phyloP scores from a whole-genome alignment of 2,888 invertebrate genomes.

The Drosophila subquinaria region DNA sequence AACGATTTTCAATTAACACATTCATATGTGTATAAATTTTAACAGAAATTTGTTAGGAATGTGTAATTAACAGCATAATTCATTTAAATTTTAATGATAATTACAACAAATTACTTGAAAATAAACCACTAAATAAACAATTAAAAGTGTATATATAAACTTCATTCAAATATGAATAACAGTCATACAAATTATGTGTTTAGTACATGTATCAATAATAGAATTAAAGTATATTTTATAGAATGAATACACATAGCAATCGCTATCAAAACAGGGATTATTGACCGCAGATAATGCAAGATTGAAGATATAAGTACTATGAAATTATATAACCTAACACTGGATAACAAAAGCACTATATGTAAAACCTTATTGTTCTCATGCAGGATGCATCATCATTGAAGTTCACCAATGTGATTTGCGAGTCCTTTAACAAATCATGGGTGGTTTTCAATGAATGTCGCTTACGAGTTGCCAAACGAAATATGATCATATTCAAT shows the following conservation, averaged over 20 bases:
- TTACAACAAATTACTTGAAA: constrained; percentile 4
- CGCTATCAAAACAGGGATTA: constrained; percentile 11
- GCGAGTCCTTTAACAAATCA: constrained; percentile 14
- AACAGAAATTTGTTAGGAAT: not conserved
- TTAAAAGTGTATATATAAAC: not conserved
- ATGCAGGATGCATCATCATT: constrained; percentile 2
- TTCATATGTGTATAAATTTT: not conserved
- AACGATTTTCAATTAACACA: constrained; percentile 10
- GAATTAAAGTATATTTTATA: too few species aligned
- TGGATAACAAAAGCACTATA: not conserved
- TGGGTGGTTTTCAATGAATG: constrained; percentile 4
- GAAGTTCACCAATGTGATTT: constrained; percentile 14
- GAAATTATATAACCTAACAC: not conserved
- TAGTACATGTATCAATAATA: too few species aligned
- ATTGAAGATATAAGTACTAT: not conserved
- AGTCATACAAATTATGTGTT: too few species aligned
- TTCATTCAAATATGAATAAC: too few species aligned
- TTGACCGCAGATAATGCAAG: constrained; percentile 8
- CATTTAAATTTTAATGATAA: constrained; percentile 11
- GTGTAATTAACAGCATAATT: constrained; percentile 10
- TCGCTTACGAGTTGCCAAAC: constrained; percentile 22
- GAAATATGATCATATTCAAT: constrained; percentile 5
- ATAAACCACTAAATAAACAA: not conserved
- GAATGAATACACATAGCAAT: not conserved
- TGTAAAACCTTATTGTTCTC: not conserved